These are phyloP conservation scores for Anniella stebbinsi DNA, from an alignment of 2,797 vertebrate genomes.

Conservation along the genomic window DNA sequence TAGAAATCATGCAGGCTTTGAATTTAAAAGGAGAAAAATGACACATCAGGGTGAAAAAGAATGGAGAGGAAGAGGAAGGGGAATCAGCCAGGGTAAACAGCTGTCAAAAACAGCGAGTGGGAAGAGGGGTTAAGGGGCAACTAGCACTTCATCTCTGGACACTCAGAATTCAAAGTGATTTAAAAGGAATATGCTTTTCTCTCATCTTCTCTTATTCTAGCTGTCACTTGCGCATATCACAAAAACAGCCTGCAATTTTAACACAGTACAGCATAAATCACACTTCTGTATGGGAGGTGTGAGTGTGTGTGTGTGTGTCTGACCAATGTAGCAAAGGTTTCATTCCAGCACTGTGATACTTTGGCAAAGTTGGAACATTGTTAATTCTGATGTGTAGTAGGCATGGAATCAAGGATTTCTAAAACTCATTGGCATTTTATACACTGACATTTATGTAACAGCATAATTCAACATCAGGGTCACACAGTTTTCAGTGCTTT, in stretches of 20 bases:
- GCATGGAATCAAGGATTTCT: background rate
- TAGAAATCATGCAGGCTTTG: too few species aligned
- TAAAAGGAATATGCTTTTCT: background rate
- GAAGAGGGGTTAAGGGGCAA: background rate
- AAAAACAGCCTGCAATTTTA: background rate
- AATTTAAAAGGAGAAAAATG: background rate
- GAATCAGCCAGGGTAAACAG: background rate
- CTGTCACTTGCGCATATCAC: background rate
- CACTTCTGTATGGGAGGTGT: background rate
- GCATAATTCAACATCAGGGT: background rate
- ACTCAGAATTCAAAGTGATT: conserved; percentile 39
- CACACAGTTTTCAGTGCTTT: background rate
- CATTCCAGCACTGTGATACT: background rate
- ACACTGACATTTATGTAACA: conserved; percentile 1
- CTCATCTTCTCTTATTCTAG: background rate
- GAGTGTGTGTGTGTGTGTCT: background rate
- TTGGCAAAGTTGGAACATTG: background rate
- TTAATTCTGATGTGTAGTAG: background rate
- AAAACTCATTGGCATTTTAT: background rate
- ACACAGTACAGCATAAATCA: background rate
- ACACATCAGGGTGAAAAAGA: background rate
- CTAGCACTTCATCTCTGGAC: background rate
- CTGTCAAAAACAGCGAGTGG: background rate
- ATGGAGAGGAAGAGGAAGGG: background rate
- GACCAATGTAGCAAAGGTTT: background rate